Base-by-base conservation (phyloP, 2,888 invertebrate species). In the Habroteleia sp. region DNA sequence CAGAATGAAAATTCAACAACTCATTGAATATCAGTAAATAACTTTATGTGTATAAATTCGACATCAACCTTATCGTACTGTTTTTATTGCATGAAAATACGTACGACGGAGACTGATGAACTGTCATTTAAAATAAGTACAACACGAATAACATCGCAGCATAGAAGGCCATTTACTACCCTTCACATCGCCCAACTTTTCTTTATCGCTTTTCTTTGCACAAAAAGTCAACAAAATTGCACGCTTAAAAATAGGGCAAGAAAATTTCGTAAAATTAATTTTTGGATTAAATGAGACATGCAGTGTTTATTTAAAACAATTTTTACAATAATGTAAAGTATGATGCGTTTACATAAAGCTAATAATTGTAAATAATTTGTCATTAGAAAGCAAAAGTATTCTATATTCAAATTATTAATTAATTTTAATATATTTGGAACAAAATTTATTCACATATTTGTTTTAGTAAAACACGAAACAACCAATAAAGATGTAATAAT, bases 121-220 rank as follows among this genome's bases (percentile, higher is more conserved):
- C 71, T 54, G 71, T 71, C 71, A 56, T 62, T 62, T 56, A 62
- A 63, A 71, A 71, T 71, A 71, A 62, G 71, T 56, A 56, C 62
- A 63, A 46, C 71, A 62, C 62, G 54, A 62, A 71, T 52, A 65
- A 54, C 46, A 66, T 52, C 27, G 42, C 17, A 52, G 35, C 65
- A 50, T 25, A 46, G 58, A 58, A 62, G 72, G 73, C 74, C 75
- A 82, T 81, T 81, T 81, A 78, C 76, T 75, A 74, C 63, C 52
- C 35, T 46, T 37, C 68, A 42, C 11, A 50, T 54, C 44, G 33
- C 11, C 4, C 23, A 37, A 37, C 48, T 46, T 68, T 68, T 42
- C 68, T 60, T 58, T 44, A 58, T 60, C 41, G 58, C 25, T 29
- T 50, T 68, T 52, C 25, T 13, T 10, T 14, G 8, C 5, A 4